Evolutionary conservation across 2,113 vertebrate genomes (phyloP).

Genomic region (Platichthys flesus): DNA sequence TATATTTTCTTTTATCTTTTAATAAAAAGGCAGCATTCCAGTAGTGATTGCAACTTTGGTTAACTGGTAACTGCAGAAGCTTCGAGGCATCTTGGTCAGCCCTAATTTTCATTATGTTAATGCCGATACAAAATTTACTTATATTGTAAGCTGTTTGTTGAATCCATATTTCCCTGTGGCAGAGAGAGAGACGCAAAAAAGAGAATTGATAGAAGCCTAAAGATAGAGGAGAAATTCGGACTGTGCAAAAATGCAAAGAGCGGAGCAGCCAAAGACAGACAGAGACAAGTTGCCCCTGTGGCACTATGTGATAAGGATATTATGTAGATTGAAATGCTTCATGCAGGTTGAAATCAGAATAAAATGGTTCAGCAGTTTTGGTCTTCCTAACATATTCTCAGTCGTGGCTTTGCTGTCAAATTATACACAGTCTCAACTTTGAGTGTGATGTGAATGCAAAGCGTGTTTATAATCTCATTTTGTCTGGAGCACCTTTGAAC

Average conservation of each 20-base stretch:
- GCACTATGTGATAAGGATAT: slow-evolving; percentile 65
- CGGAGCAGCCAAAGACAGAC: slow-evolving; percentile 12
- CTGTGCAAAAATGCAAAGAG: background rate
- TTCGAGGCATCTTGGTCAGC: background rate
- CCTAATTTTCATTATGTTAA: slow-evolving; percentile 6
- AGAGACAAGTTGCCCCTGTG: slow-evolving; percentile 57
- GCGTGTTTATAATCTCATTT: background rate
- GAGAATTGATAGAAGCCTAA: slow-evolving; percentile 7
- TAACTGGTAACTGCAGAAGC: background rate
- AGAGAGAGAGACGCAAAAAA: slow-evolving; percentile 1
- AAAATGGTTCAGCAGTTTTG: slow-evolving; percentile 61
- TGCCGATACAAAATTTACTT: slow-evolving; percentile 12
- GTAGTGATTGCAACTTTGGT: background rate
- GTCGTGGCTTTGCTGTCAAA: slow-evolving; percentile 41
- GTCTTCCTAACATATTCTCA: slow-evolving; percentile 20
- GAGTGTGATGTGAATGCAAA: slow-evolving; percentile 39
- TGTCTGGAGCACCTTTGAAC: slow-evolving; percentile 10
- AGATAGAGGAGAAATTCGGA: slow-evolving; percentile 15
- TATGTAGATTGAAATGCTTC: slow-evolving; percentile 70
- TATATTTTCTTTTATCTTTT: too few species aligned
- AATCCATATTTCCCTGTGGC: slow-evolving; percentile 18
- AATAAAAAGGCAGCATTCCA: too few species aligned
- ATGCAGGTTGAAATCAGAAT: slow-evolving; percentile 64
- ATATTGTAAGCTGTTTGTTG: slow-evolving; percentile 12
- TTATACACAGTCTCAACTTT: slow-evolving; percentile 37